Conservation (phyloP, 2,113 vertebrate species). For the Callaeas wilsoni region DNA sequence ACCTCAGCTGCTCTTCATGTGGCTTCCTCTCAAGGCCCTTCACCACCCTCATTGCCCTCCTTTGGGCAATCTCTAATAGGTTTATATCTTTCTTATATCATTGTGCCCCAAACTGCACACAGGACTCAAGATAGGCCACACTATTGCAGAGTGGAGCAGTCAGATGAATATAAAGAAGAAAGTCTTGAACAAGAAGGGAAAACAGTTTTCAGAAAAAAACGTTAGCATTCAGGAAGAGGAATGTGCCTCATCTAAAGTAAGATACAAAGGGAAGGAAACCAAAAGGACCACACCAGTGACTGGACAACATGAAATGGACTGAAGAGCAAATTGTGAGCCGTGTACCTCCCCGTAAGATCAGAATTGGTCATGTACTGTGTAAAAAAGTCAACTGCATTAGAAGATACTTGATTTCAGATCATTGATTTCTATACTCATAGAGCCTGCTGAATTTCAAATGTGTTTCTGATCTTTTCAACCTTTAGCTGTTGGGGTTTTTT, state of each 20-base stretch:
- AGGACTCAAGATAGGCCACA: not conserved
- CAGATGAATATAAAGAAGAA: not conserved
- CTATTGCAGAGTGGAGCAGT: not conserved
- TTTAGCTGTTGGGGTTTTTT: accelerated
- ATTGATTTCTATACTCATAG: not conserved
- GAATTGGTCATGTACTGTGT: not conserved
- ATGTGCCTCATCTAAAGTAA: not conserved
- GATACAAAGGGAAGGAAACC: not conserved
- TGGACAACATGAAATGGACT: not conserved
- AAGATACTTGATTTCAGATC: not conserved
- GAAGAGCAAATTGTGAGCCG: not conserved
- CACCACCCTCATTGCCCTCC: no score
- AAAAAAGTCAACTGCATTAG: not conserved
- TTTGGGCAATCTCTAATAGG: not conserved
- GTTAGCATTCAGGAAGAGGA: not conserved
- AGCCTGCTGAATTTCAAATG: not conserved
- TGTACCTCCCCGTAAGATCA: not conserved
- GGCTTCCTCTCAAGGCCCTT: not conserved
- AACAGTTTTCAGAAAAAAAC: not conserved
- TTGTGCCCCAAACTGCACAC: not conserved
- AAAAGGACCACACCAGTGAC: not conserved
- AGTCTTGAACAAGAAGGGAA: not conserved
- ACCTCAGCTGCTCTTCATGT: not conserved
- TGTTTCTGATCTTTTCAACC: not conserved
- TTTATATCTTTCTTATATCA: not conserved